A percentile compares a stretch with the other conserved stretches of the same genome.
phyloP scores from a whole-genome alignment of 2,113 vertebrate genomes.

The Pituophis catenifer region DNA sequence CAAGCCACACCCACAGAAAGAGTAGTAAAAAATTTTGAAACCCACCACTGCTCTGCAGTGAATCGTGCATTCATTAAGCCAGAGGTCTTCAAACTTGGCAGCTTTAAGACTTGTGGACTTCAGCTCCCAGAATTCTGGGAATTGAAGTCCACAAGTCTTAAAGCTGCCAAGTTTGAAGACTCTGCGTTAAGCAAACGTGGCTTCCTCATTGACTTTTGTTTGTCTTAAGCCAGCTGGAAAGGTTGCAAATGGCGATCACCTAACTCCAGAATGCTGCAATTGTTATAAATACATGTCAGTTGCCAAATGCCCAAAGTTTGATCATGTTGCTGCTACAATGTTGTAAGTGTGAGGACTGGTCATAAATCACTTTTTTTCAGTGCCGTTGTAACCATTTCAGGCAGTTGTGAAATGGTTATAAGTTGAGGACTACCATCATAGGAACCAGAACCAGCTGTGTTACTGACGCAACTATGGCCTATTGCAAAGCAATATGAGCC shows the following conservation, averaged over 20 bases:
- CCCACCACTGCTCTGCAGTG: no score
- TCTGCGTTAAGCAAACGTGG: not conserved
- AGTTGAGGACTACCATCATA: not conserved
- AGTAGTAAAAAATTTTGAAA: no score
- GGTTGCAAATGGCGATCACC: not conserved
- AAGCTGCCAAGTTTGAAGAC: no score
- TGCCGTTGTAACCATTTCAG: no score
- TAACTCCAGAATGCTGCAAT: not conserved
- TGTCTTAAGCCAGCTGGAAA: no score
- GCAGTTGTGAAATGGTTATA: not conserved
- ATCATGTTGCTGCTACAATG: no score
- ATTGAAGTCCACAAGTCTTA: no score
- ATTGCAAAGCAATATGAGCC: not conserved
- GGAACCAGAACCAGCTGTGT: not conserved
- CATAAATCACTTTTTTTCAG: not conserved
- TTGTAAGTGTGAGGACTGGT: not conserved
- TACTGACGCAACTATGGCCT: not conserved
- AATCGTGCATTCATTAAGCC: no score
- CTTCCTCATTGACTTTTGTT: not conserved
- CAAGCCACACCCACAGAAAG: no score
- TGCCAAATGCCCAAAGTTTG: not conserved
- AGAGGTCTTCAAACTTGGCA: no score
- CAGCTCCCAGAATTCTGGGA: no score
- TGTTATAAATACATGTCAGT: not conserved
- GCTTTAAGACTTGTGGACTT: no score